Conservation (phyloP, 2,888 invertebrate genomes). For the Malthinus seriepunctatus region DNA sequence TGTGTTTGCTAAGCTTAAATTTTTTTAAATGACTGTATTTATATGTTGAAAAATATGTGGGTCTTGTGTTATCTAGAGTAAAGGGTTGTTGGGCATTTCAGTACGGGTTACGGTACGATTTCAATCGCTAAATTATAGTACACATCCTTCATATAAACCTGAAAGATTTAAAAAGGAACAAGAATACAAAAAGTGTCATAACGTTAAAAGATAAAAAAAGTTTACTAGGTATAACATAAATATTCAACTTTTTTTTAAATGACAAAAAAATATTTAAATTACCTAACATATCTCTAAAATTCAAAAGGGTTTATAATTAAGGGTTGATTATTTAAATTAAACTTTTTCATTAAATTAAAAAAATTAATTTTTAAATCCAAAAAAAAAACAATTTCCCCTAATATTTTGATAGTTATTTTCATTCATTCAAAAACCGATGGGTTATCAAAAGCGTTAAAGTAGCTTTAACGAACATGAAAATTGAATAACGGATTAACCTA, state of each 20-base stretch:
- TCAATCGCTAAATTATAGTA: conserved; percentile 13
- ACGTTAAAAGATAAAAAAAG: conserved; percentile 5
- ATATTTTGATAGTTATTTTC: too few relatives aligned
- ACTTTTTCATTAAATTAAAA: too few relatives aligned
- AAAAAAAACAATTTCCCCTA: too few relatives aligned
- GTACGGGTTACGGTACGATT: conserved; percentile 6
- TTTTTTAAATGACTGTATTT: conserved; percentile 16
- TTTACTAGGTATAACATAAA: conserved; percentile 4
- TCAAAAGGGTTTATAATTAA: too few relatives aligned
- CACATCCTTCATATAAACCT: not conserved
- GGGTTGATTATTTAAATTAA: too few relatives aligned
- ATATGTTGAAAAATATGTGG: conserved; percentile 15
- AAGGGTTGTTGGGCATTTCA: conserved; percentile 13
- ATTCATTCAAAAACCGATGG: too few relatives aligned
- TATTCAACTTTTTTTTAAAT: not conserved
- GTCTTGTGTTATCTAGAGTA: conserved; percentile 12
- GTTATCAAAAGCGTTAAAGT: too few relatives aligned
- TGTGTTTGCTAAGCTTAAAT: conserved; percentile 12
- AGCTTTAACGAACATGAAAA: too few relatives aligned
- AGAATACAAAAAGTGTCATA: conserved; percentile 6
- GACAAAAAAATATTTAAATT: conserved; percentile 1
- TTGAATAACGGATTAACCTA: too few relatives aligned
- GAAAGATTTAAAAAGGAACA: conserved; percentile 6
- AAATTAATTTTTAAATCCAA: too few relatives aligned
- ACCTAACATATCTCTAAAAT: too few relatives aligned